Base-by-base conservation (phyloP, 1,140 invertebrate species). In the Kradibia gibbosae region DNA sequence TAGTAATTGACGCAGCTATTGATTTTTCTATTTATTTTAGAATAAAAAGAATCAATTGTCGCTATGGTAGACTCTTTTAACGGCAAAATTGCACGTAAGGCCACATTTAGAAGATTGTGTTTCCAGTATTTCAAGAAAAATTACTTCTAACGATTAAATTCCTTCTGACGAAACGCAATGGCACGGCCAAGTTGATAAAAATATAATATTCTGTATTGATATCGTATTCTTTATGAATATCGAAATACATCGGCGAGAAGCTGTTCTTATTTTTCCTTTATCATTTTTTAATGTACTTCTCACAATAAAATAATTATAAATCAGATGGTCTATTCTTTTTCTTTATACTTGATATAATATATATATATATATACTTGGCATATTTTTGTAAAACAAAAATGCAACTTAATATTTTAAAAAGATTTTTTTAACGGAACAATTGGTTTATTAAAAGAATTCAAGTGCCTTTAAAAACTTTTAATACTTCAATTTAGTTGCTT, bases 11-110 rank as follows among this genome's bases (percentile, higher is more conserved):
- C 65, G 25, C 28, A n/a, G 53, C 34, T 39, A 0, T 17, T 73
- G 48, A 22, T 57, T 48, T 60, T 60, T 34, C 39, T 55, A 57
- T 0, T 11, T 50, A 10, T 79, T 79, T 79, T 70, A 55, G 36
- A 80, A 48, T 45, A 60, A 45, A 62, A 73, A 62, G 20, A n/a
- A 80, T 73, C 72, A 22, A 75, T 80, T 25, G 20, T 45, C 28
- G 53, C 42, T 80, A 39, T 5, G 57, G 55, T 75, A 75, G 57
- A 76, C 62, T 77, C 15, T 78, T 55, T 60, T 36, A 77, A 75
- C 22, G 67, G 70, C 65, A 78, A 25, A 83, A 83, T 82, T 84
- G 72, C 75, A 82, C 67, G 70, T 73, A 84, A 84, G 83, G 83
- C 83, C 83, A 84, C 78, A 67, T 83, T 73, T 28, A 82, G 65